Evolutionary conservation across 2,113 vertebrate genomes (phyloP), one percentile per base, ranked within the genome.

Genomic region (Asarcornis scutulata): DNA sequence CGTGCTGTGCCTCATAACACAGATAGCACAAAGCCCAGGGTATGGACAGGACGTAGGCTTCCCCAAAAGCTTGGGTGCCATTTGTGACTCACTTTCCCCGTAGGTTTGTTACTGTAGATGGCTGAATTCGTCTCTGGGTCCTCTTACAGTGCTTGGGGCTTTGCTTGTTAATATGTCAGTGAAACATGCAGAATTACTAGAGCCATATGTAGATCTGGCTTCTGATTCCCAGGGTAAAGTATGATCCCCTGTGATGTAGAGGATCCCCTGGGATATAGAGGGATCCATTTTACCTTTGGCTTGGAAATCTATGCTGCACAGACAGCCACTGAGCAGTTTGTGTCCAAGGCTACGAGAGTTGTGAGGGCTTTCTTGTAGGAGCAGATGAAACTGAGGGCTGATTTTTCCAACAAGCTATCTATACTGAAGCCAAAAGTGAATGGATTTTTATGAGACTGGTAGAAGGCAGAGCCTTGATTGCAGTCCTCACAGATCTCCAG

Each of bases 31-130:
- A 76, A 88, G 80, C 79, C 66, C 50, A 80, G 74, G 76, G 2
- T 72, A 5, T 36, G n/a, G 86, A 31, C 66, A 84, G 73, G 55
- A 71, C 1, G 0, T 5, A 22, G 74, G 76, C 83, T 91, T 94
- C 88, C 69, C 0, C 9, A 88, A 93, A 83, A 79, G 79, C 78
- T 91, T 53, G 27, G 81, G 71, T 93, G 38, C 86, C 60, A 7
- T 62, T 60, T 17, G 73, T 94, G 88, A 75, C 83, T 91, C 81
- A 73, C 74, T 87, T 92, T 95, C 88, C 66, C 64, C 66, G 74
- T 81, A 58, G 68, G 14, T n/a, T 89, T 83, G 31, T 67, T 69
- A 6, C 27, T 44, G 73, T 89, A 38, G 62, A 36, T 86, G 83
- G 66, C 83, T 58, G 69, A 81, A 91, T 83, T 93, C 13, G 48